Evolutionary conservation across 2,888 invertebrate species (phyloP), one percentile per base, ranked within the genome.

Genomic region (Cyclophora punctaria): DNA sequence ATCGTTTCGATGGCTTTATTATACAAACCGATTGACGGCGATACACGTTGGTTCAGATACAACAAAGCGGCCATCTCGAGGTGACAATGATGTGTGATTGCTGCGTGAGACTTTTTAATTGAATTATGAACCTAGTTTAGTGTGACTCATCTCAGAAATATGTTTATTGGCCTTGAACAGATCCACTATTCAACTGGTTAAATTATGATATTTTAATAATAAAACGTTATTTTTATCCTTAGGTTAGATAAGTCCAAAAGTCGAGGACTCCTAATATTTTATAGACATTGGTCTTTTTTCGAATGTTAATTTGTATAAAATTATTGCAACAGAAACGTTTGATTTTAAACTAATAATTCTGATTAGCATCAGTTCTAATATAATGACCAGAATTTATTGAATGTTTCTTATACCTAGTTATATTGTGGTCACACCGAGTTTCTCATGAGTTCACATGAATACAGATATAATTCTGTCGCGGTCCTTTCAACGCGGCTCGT

Each of bases 51-150:
- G 73, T 75, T 70, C 64, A 75, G 73, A 69, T 72, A 66, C 64
- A 75, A 83, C 79, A 84, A 83, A 77, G 71, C 65, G 52, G 66
- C 66, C 71, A 66, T 71, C 73, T 78, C 67, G 71, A 73, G 75
- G 83, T 79, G 85, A 88, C 87, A 87, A 88, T 87, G 77, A 83
- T 63, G 66, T 77, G 79, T 88, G 86, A 87, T 88, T 88, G 80
- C 75, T 63, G 71, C 67, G 73, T 75, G 82, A 81, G 81, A 82
- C 72, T 75, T 71, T 77, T 76, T 84, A 83, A 83, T 80, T 81
- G 78, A 83, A 83, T 78, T 81, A 71, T 73, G 71, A 78, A 73
- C 73, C 74, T 70, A 60, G 57, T 65, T 69, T 53, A 57, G 48
- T 59, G 64, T 85, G 85, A 83, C 68, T 85, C 85, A 86, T 66